These are phyloP conservation scores for Lagenorhynchus albirostris DNA, from an alignment of 2,113 vertebrate species.

Conservation along the genomic window DNA sequence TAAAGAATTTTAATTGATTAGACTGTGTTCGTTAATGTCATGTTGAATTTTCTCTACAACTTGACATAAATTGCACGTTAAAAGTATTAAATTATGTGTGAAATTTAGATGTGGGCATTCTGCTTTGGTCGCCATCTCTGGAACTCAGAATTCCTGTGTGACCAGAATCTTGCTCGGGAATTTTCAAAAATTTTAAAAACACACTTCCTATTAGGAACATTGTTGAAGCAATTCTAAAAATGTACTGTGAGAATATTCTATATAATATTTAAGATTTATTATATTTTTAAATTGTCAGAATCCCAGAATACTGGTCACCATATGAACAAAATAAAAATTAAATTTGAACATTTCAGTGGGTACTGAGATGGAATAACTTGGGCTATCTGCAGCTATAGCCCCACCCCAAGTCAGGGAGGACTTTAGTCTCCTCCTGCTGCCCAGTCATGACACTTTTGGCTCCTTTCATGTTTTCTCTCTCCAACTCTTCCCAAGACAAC, in stretches of 20 bases:
- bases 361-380: background rate
- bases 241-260: background rate
- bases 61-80: background rate
- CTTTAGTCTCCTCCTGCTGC: background rate
- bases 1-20: conserved; percentile 48
- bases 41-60: background rate
- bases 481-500: fast-evolving
- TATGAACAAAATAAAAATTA: background rate
- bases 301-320: background rate
- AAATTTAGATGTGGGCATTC: background rate
- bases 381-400: background rate
- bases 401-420: fast-evolving
- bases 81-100: conserved; percentile 11
- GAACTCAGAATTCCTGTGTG: background rate
- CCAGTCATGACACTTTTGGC: background rate
- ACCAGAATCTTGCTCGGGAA: background rate
- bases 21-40: conserved; percentile 4
- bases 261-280: background rate
- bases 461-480: background rate
- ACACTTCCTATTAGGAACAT: background rate
- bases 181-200: conserved; percentile 25
- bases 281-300: background rate
- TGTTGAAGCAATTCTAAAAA: background rate
- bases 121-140: background rate
- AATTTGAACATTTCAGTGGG: background rate